Evolutionary conservation across 2,888 invertebrate species (phyloP), one percentile per base, ranked within the genome.

Genomic region (Drosophila siamana): DNA sequence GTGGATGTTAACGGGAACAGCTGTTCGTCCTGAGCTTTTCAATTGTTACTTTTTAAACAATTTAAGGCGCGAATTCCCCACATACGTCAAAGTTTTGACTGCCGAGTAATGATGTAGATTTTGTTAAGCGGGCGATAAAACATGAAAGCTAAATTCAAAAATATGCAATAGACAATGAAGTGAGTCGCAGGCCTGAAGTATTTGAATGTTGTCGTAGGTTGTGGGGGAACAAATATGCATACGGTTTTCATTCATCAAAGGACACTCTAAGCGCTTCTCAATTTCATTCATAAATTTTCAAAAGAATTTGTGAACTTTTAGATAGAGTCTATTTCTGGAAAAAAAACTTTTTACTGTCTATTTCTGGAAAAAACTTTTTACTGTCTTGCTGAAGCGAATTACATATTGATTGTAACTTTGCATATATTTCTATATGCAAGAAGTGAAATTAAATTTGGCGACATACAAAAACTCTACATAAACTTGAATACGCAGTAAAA

Each of bases 1-100:
- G 76, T 75, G 76, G 66, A 65, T 36, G 22, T 26, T 40, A 30
- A 40, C n/a, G 16, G 3, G 4, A 77, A 66, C 77, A 78, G 77
- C 77, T 78, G 77, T 71, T 74, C 2, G 6, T 0, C 3, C 6
- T 2, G 62, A 76, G 75, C 75, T 79, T 61, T 50, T 5, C 4
- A 6, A 19, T 28, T 15, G 26, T 43, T 67, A 43, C 59, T 33
- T 63, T 69, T 77, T 60, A 41, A 74, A 62, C 61, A 64, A 36
- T 65, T 69, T 70, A 41, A n/a, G 52, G 60, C 60, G 69, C 69
- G 8, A 50, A 44, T 47, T 43, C 4, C 33, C 30, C 9, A 3
- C 9, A 0, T 16, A 30, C 43, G 33, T 30, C 16, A 46, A 74
- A 74, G 50, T 73, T 70, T 64, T 57, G 50, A 69, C 48, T 74